Evolutionary conservation across 2,113 vertebrate genomes (phyloP).

Genomic region (Papio anubis): DNA sequence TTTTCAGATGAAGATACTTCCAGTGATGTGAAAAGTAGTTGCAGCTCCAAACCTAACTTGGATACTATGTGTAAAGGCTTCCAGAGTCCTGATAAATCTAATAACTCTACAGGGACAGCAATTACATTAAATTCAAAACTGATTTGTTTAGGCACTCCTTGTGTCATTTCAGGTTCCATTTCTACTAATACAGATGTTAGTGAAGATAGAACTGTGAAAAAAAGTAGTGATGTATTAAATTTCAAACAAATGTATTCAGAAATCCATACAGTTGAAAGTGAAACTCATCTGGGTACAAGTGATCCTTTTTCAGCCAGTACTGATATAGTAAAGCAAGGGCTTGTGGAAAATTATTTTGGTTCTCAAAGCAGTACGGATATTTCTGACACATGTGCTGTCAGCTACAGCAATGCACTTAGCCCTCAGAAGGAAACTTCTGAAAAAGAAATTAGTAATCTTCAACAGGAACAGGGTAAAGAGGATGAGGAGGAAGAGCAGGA

Average conservation of each 20-base stretch:
- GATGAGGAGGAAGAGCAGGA: conserved; percentile 90
- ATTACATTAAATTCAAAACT: conserved; percentile 74
- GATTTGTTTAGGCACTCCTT: conserved; percentile 71
- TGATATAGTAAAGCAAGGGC: conserved; percentile 94
- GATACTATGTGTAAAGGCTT: conserved; percentile 67
- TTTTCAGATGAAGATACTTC: conserved; percentile 78
- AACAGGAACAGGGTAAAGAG: conserved; percentile 79
- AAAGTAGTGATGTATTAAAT: conserved; percentile 60
- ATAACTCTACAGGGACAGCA: conserved; percentile 57
- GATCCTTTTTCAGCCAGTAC: conserved; percentile 88
- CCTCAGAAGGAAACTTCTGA: conserved; percentile 79
- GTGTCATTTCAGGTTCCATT: conserved; percentile 80
- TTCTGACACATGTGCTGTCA: conserved; percentile 89
- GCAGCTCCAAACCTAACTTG: conserved; percentile 64
- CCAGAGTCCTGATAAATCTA: conserved; percentile 69
- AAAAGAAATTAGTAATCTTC: conserved; percentile 81
- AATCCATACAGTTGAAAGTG: conserved; percentile 62
- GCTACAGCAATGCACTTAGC: conserved; percentile 82
- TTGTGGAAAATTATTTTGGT: conserved; percentile 98
- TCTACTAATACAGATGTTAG: conserved; percentile 62
- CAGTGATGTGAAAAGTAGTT: conserved; percentile 75
- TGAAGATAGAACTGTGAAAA: conserved; percentile 69
- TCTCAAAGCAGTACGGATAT: conserved; percentile 90
- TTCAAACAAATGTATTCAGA: conserved; percentile 70
- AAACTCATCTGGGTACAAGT: conserved; percentile 83